Base-by-base conservation (phyloP, 1,140 invertebrate genomes). In the Lysiphlebus fabarum region DNA sequence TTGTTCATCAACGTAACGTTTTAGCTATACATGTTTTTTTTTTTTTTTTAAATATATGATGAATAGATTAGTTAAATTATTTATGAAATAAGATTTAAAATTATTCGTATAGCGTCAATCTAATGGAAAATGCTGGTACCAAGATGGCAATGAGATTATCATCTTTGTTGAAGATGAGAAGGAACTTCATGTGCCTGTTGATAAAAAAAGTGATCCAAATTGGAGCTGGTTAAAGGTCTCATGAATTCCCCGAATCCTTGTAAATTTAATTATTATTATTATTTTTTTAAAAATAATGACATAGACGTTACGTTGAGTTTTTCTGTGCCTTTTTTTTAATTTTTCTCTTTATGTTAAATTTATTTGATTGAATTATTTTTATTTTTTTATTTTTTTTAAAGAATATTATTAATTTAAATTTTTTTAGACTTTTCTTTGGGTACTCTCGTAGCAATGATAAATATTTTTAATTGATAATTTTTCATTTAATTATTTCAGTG, bases 141-240 rank as follows among this genome's bases (percentile, higher is more conserved):
- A 79, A 67, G 76, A 79, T 57, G 71, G 70, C 37, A 68, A 71
- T 48, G 66, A 70, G 33, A 76, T 85, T 63, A 78, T 83, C 65
- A 76, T 85, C 67, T 73, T 84, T 66, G 81, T 80, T 63, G 82
- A 83, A 65, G 84, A 83, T 70, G 71, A 81, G 68, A 79, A 84
- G 75, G 79, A 85, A 68, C 76, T 73, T 79, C 82, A 81, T 77
- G 81, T 85, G 70, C 82, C 83, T 53, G 79, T 82, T 55, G 76
- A 82, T 67, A 82, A 80, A 73, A 82, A 81, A 73, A 80, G 79
- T 70, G 82, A 80, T 71, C 78, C 79, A 64, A 82, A 85, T 77
- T 86, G 85, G 85, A 82, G 81, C 74, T 85, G 84, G 84, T 74
- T 86, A 70, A 85, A 86, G 85, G 85, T 86, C 81, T 65, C 45